A percentile compares a stretch with the other conserved stretches of the same genome.
Evolutionary conservation across 2,888 invertebrate genomes (phyloP).

Genomic region (Mythimna pallens): DNA sequence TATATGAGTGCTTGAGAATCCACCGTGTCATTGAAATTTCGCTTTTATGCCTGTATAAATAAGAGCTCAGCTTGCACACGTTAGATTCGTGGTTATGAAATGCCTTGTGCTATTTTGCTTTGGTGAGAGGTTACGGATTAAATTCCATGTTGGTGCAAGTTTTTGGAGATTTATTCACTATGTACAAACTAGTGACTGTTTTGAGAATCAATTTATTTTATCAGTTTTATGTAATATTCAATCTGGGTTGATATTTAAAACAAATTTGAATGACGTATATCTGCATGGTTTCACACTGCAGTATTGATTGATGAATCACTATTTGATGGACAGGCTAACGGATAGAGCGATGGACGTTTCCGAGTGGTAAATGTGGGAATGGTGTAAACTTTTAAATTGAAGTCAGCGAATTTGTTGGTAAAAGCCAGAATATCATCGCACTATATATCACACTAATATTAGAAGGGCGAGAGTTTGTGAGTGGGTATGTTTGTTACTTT

Average conservation of each 20-base stretch:
- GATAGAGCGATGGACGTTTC: neutral
- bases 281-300: neutral
- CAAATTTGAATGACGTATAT: constrained; percentile 5
- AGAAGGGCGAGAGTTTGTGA: too few relatives aligned
- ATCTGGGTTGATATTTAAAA: constrained; percentile 5
- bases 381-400: neutral
- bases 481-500: too few relatives aligned
- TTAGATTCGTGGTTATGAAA: constrained; percentile 76
- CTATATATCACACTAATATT: too few relatives aligned
- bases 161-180: constrained; percentile 45
- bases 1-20: constrained; percentile 60
- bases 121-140: constrained; percentile 75
- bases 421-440: neutral
- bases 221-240: neutral
- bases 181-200: neutral
- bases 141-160: constrained; percentile 71
- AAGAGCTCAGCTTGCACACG: constrained; percentile 56
- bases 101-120: constrained; percentile 76
- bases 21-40: constrained; percentile 54
- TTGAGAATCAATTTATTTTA: neutral
- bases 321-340: constrained; percentile 5
- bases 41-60: constrained; percentile 58
- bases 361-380: neutral
- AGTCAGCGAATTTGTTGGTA: neutral
- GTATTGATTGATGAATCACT: constrained; percentile 33